These are phyloP conservation scores for Zosterops hypoxanthus DNA, from an alignment of 2,113 vertebrate genomes.

Conservation along the genomic window DNA sequence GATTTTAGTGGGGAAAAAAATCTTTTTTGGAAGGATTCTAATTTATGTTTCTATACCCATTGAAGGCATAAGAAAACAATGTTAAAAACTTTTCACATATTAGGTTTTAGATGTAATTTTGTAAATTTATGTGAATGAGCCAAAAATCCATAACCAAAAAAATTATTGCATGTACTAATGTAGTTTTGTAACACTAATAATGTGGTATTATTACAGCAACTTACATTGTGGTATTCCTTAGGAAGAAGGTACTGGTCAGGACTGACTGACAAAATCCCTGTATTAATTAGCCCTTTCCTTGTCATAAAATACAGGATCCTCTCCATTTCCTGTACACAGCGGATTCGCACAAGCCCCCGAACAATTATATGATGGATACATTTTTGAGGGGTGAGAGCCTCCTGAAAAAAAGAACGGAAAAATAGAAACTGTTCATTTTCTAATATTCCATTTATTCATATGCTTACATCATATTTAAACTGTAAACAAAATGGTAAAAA, in stretches of 20 bases:
- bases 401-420: constrained; percentile 72
- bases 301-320: constrained; percentile 94
- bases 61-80: not conserved
- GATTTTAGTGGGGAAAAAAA: not conserved
- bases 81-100: not conserved
- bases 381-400: constrained; percentile 88
- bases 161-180: no score
- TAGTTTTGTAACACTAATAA: not conserved
- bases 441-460: not conserved
- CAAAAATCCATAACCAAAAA: not conserved
- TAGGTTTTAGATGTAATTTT: not conserved
- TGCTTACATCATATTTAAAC: not conserved
- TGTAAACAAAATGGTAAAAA: not conserved
- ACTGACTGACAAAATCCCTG: constrained; percentile 84
- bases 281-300: constrained; percentile 95
- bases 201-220: not conserved
- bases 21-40: not conserved
- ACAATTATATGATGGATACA: constrained; percentile 89
- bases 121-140: not conserved
- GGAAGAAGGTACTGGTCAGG: constrained; percentile 84
- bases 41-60: not conserved
- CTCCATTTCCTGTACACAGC: constrained; percentile 92
- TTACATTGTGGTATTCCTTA: constrained; percentile 84
- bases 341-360: constrained; percentile 91
- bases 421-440: not conserved